Base-by-base conservation (phyloP, 64 coral and sea anemone species). In the Montipora foliosa region DNA sequence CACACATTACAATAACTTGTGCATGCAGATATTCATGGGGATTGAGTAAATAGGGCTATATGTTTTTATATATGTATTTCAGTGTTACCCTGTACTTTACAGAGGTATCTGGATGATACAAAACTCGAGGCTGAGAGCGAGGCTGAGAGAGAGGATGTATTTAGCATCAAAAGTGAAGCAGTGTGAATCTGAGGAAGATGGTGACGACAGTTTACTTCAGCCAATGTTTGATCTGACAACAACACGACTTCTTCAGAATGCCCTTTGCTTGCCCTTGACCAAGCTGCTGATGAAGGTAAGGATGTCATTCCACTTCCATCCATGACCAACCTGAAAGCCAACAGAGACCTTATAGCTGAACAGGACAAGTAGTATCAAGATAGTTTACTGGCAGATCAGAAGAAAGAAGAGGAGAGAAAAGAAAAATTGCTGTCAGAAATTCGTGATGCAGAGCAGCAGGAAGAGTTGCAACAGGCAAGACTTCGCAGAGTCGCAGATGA, bases 301-400 rank as follows among this genome's bases (percentile, higher is more conserved):
- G 87, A 89, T 89, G 74, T 76, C 8, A 89, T 76, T 37, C 6
- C 49, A 73, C 68, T 91, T 83, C 67, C 79, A 46, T 83, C 68
- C 81, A 77, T 48, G 67, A 91, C 68, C 67, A 91, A 58, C 79
- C 62, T 91, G 79, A 82, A 91, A 91, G 68, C 89, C 90, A 91
- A 62, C 79, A 93, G 83, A 93, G 47, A 81, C 25, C 74, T 82
- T 61, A 76, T 37, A 91, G 78, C 80, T 75, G 47, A 74, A 69
- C 87, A 94, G 76, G 68, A 94, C 77, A 82, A 87, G 51, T 77
- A 88, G 49, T 94, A 81, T 94, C 60, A 88, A 87, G 77, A 81
- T 21, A 79, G 82, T 79, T 87, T 89, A 79, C 67, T 60, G 75
- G 92, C 85, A 89, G 92, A 94, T 94, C 92, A 94, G 66, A 82